These are phyloP conservation scores for Lasioglossum baleicum DNA, from an alignment of 1,140 invertebrate genomes.

Conservation along the genomic window DNA sequence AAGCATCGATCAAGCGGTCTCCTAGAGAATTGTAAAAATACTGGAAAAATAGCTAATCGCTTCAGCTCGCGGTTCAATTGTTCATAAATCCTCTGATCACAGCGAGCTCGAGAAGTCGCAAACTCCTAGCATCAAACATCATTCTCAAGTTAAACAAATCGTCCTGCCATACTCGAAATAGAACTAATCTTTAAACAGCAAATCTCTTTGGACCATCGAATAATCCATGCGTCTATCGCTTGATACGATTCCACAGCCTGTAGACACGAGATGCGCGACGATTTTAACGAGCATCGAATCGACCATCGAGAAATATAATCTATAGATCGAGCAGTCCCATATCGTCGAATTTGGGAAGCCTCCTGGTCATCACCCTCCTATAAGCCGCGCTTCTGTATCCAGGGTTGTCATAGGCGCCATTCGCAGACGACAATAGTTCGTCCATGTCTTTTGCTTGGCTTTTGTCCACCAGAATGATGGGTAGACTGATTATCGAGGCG, in stretches of 20 bases:
- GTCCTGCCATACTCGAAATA: too few species aligned
- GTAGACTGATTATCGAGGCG: conserved; percentile 59
- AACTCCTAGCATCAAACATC: too few species aligned
- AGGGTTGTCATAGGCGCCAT: conserved; percentile 48
- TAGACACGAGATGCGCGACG: neutral
- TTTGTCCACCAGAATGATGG: conserved; percentile 67
- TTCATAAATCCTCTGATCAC: too few species aligned
- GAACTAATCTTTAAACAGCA: neutral
- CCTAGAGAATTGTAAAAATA: too few species aligned
- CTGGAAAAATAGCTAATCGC: too few species aligned
- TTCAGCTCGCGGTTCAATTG: too few species aligned
- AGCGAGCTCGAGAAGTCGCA: too few species aligned
- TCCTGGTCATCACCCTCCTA: conserved; percentile 58
- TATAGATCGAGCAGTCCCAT: conserved; percentile 63
- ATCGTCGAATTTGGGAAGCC: conserved; percentile 61
- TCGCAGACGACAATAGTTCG: conserved; percentile 57
- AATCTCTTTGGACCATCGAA: neutral
- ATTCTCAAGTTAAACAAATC: too few species aligned
- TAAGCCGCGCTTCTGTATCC: conserved; percentile 38
- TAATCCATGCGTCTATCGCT: neutral
- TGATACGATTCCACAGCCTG: neutral
- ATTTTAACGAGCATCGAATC: neutral
- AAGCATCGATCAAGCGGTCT: too few species aligned
- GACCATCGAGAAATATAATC: too few species aligned
- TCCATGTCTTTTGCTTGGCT: conserved; percentile 56